Evolutionary conservation across 35 echinoderm and acorn worm species (phyloP).

Genomic region (Eucidaris tribuloides): DNA sequence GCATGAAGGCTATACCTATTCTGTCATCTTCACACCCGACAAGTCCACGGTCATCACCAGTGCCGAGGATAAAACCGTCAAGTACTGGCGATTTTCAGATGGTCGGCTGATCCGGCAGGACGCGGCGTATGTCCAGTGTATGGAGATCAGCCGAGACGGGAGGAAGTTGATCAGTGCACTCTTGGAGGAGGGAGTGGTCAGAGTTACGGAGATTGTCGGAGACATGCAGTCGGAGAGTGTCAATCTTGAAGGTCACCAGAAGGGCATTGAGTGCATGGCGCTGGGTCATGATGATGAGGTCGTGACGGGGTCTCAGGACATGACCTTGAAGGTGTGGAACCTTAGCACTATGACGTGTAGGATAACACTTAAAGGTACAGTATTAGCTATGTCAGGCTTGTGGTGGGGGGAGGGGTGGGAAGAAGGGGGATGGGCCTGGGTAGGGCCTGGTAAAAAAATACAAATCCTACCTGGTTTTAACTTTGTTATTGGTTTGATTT

Average conservation of each 20-base stretch:
- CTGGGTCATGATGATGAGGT: background rate
- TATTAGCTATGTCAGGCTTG: too few species aligned
- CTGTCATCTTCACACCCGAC: background rate
- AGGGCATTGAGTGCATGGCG: background rate
- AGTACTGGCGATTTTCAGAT: background rate
- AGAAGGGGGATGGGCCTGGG: too few species aligned
- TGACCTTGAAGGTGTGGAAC: slow-evolving; percentile 9
- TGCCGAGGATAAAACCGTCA: slow-evolving; percentile 1
- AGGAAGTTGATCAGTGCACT: slow-evolving; percentile 7
- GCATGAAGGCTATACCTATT: slow-evolving; percentile 2
- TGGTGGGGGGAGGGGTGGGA: too few species aligned
- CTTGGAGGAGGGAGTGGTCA: background rate
- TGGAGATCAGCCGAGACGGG: background rate
- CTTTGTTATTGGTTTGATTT: too few species aligned
- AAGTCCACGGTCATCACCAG: slow-evolving; percentile 5
- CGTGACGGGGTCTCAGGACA: slow-evolving; percentile 10
- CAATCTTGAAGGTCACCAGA: slow-evolving; percentile 19
- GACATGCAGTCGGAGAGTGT: too few species aligned
- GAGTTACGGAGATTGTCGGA: background rate
- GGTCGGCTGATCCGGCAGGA: background rate
- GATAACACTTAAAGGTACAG: background rate
- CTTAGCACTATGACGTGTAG: background rate
- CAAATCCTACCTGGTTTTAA: too few species aligned
- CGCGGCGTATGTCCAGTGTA: background rate
- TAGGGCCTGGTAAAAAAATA: too few species aligned